Percentiles rank a stretch among this genome's conserved stretches.
Evolutionary conservation across 1,140 invertebrate genomes (phyloP).

Genomic region (Ruditapes philippinarum): DNA sequence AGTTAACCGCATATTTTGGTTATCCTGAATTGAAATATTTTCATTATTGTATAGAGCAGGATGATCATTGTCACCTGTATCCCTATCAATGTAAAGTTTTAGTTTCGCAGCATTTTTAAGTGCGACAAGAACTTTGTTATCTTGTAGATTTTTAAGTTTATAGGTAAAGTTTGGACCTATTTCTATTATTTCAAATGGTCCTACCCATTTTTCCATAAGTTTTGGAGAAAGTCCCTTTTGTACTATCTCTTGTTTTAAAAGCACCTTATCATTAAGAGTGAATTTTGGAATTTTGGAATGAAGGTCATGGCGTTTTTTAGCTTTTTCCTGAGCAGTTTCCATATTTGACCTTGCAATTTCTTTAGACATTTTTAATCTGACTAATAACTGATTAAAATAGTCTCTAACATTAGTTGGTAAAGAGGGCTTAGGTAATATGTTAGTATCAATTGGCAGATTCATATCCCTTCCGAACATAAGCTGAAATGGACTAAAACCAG

Average conservation of each 20-base stretch:
- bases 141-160: not conserved
- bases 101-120: constrained; percentile 17
- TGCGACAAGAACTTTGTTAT: not conserved
- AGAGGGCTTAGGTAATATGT: not conserved
- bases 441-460: constrained; percentile 24
- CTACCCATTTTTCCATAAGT: too few species aligned
- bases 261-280: not conserved
- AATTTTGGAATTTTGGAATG: not conserved
- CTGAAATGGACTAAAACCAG: not conserved
- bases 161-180: constrained; percentile 42
- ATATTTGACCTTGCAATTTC: constrained; percentile 20
- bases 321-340: not conserved
- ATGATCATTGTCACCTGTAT: not conserved
- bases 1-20: not conserved
- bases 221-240: not conserved
- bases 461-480: constrained; percentile 17
- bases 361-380: not conserved
- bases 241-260: not conserved
- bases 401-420: not conserved
- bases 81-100: not conserved
- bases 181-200: constrained; percentile 17
- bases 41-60: too few species aligned
- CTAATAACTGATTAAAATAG: not conserved
- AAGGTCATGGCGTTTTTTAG: not conserved
- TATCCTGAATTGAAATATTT: constrained; percentile 29